phyloP scores from a whole-genome alignment of 2,888 invertebrate species.

The Melieria picta region DNA sequence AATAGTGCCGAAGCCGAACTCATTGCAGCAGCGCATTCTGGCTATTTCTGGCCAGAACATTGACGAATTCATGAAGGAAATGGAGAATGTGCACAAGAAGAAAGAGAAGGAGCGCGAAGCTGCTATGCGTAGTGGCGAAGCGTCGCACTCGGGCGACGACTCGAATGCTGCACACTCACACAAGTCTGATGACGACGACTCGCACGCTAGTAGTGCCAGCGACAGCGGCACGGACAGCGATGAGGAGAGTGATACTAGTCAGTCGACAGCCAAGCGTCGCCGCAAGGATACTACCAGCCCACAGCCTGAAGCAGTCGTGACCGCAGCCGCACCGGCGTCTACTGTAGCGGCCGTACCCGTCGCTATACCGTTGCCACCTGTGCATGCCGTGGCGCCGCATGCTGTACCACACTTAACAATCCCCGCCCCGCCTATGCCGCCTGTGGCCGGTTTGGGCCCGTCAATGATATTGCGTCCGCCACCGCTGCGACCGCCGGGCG shows the following conservation, averaged over 20 bases:
- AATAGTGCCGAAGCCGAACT: constrained; percentile 72
- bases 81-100: constrained; percentile 86
- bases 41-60: constrained; percentile 91
- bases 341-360: constrained; percentile 37
- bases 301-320: neutral
- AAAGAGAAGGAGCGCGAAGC: constrained; percentile 71
- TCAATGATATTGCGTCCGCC: constrained; percentile 71
- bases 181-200: constrained; percentile 36
- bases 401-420: constrained; percentile 44
- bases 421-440: constrained; percentile 64
- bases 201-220: constrained; percentile 32
- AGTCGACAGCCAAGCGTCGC: constrained; percentile 28
- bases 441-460: constrained; percentile 65
- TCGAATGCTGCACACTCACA: constrained; percentile 30
- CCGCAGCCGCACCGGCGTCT: constrained; percentile 5
- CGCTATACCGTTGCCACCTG: constrained; percentile 37
- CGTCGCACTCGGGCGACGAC: constrained; percentile 38
- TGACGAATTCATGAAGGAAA: constrained; percentile 92
- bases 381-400: constrained; percentile 23
- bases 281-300: constrained; percentile 24
- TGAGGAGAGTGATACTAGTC: constrained; percentile 42
- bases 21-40: constrained; percentile 86
- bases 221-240: constrained; percentile 38
- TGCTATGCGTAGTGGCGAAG: constrained; percentile 46
- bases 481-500: constrained; percentile 68